Evolutionary conservation across 2,113 vertebrate genomes (phyloP).

Genomic region (Solea senegalensis): DNA sequence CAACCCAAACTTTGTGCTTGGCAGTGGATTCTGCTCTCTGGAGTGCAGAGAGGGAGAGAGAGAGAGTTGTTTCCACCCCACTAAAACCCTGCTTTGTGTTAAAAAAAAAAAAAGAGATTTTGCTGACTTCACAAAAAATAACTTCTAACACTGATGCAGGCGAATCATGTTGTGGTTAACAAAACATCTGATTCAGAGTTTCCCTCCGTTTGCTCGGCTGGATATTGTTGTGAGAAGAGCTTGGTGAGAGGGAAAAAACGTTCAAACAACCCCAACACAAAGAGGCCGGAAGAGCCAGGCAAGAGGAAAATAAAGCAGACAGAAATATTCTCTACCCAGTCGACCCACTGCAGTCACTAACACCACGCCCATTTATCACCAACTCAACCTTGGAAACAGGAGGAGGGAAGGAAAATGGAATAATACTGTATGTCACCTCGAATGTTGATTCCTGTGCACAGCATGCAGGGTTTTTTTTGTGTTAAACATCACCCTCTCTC

Average conservation of each 20-base stretch:
- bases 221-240: conserved; percentile 56
- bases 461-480: not conserved
- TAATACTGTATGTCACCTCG: conserved; percentile 25
- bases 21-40: conserved; percentile 70
- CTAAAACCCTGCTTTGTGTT: conserved; percentile 62
- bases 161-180: conserved; percentile 71
- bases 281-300: conserved; percentile 41
- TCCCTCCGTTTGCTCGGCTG: conserved; percentile 52
- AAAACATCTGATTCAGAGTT: conserved; percentile 74
- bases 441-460: conserved; percentile 33
- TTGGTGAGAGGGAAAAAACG: conserved; percentile 42
- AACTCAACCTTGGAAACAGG: conserved; percentile 37
- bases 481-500: not conserved
- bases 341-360: conserved; percentile 22
- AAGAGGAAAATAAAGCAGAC: conserved; percentile 54
- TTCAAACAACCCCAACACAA: conserved; percentile 48
- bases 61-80: conserved; percentile 76
- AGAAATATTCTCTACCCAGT: conserved; percentile 48
- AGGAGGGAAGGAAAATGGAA: conserved; percentile 51
- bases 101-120: conserved; percentile 67
- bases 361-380: conserved; percentile 39
- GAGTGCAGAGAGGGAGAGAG: conserved; percentile 64
- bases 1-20: conserved; percentile 68
- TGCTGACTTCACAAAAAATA: conserved; percentile 83
- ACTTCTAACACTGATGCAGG: conserved; percentile 63